Conservation (phyloP, 2,797 vertebrate genomes). For the Aldrovandia affinis region DNA sequence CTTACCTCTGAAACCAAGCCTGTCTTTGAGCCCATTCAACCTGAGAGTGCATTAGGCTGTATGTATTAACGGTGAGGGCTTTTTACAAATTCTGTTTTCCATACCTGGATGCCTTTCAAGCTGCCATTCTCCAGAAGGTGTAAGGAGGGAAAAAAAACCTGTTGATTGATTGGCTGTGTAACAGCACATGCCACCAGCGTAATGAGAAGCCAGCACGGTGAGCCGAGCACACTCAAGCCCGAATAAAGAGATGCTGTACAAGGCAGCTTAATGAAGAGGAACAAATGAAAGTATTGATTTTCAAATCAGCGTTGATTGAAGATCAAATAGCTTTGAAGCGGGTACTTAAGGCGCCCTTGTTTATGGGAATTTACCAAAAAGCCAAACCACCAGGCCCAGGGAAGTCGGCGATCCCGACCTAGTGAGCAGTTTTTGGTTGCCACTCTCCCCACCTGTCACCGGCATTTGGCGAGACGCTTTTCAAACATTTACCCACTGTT, state of each 20-base stretch:
- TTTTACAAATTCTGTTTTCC: constrained; percentile 20
- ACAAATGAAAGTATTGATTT: constrained; percentile 37
- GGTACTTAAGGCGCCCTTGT: background rate
- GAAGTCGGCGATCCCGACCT: background rate
- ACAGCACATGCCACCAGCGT: constrained; percentile 10
- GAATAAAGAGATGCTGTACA: constrained; percentile 26
- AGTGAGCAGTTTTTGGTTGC: background rate
- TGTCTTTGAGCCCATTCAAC: background rate
- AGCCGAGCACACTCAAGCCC: background rate
- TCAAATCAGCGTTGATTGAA: constrained; percentile 17
- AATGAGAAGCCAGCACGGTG: background rate
- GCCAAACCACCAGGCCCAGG: background rate
- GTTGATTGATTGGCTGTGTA: constrained; percentile 31
- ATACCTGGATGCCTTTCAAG: constrained; percentile 6
- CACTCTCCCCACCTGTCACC: background rate
- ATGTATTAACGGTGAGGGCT: background rate
- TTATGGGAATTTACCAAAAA: constrained; percentile 5
- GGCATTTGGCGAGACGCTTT: background rate
- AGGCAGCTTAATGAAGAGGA: constrained; percentile 30
- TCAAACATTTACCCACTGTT: constrained; percentile 1
- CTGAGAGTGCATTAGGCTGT: background rate
- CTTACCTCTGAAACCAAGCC: background rate
- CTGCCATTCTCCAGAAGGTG: constrained; percentile 15
- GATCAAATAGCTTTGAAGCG: constrained; percentile 18
- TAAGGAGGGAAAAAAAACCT: background rate